Evolutionary conservation across 2,888 invertebrate genomes (phyloP), one percentile per base, ranked within the genome.

Genomic region (Ormyrus nitidulus): DNA sequence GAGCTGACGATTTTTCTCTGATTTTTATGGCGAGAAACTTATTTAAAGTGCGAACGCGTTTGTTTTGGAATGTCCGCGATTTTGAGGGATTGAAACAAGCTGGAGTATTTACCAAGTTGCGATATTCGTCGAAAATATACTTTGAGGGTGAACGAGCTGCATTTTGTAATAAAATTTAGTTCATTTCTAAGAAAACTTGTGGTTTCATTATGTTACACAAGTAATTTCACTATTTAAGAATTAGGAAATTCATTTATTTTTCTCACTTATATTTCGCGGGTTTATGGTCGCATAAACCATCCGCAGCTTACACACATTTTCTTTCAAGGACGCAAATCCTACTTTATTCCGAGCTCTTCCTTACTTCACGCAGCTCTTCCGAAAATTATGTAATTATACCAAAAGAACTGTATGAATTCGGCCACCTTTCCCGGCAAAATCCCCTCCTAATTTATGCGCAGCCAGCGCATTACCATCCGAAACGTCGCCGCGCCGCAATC

Each of bases 371-470:
- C 6, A 13, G 64, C 54, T 68, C 34, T 1, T 44, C 44, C 5
- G 44, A 44, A 54, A 54, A 65, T 65, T n/a, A n/a, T 5, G 44
- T 68, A 54, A 68, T 54, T 68, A 44, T 3, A 68, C 54, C 5
- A 48, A 54, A 34, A 34, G 34, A 34, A 4, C 34, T 0, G 34
- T 34, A 19, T 54, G 44, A 34, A 68, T 51, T 46, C 44, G 4
- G 4, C 49, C 49, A 7, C 49, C 10, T 8, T 7, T 13, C 34
- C 34, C 56, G 3, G 48, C 13, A 64, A 73, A 56, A 65, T 19
- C 11, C 56, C 10, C 7, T 1, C 34, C 65, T 56, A 48, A 73
- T 73, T 73, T 65, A 65, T 62, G 56, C 56, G 4, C 34, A 34
- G 34, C 34, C 13, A 48, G 5, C 19, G 19, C 65, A 56, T 56